Percentiles rank a stretch among this genome's conserved stretches.
Evolutionary conservation across 2,113 vertebrate genomes (phyloP).

Genomic region (Aepyceros melampus): DNA sequence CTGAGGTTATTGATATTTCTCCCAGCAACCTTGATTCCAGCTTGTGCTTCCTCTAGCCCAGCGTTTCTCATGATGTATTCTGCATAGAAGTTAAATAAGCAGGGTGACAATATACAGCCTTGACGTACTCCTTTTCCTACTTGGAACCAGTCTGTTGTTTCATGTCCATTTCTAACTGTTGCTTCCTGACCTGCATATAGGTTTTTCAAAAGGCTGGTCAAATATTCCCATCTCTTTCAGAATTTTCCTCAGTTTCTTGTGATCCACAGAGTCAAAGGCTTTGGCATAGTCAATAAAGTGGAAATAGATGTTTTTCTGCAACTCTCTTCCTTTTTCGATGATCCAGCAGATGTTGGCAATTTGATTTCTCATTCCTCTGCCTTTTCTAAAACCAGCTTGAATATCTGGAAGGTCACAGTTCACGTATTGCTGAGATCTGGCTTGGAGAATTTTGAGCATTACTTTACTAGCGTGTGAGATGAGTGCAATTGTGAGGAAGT

Average conservation of each 20-base stretch:
- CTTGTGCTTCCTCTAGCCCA: neutral
- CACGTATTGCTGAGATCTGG: neutral
- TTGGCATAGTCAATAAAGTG: neutral
- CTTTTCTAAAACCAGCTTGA: neutral
- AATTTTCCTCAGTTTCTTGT: neutral
- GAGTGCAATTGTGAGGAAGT: neutral
- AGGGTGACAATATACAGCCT: neutral
- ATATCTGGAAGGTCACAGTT: neutral
- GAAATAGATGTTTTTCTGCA: neutral
- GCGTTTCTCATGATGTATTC: neutral
- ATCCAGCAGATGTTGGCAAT: neutral
- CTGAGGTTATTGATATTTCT: neutral
- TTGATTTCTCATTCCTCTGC: neutral
- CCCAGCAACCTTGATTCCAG: neutral
- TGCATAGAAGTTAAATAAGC: neutral
- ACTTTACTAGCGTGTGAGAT: neutral
- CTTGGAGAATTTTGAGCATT: neutral
- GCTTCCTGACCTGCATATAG: neutral
- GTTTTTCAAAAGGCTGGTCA: neutral
- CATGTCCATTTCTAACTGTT: neutral
- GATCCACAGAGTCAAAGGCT: neutral
- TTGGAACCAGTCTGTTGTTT: neutral
- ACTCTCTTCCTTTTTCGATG: neutral
- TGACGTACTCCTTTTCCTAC: neutral
- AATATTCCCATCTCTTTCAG: neutral